Conservation (phyloP, 2,888 invertebrate genomes). For the Apoda limacodes region DNA sequence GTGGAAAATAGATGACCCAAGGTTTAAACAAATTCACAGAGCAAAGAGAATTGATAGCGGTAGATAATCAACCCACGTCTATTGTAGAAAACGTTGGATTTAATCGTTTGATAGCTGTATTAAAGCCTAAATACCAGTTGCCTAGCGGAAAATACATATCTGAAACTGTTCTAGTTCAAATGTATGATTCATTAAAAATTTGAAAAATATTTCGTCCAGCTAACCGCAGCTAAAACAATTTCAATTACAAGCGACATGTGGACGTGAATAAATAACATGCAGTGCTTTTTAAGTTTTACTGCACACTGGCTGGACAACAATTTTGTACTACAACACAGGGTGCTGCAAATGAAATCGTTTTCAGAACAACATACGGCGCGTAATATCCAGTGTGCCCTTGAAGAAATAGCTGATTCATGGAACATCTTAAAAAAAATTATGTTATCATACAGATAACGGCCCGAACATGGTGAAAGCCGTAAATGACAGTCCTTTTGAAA, state of each 20-base stretch:
- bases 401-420: too few species aligned
- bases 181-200: conserved; percentile 2
- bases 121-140: conserved; percentile 5
- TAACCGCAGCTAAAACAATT: conserved; percentile 5
- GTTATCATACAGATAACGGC: too few species aligned
- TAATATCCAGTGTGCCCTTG: too few species aligned
- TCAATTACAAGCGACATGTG: conserved; percentile 8
- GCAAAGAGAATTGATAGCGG: conserved; percentile 10
- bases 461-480: conserved; percentile 7
- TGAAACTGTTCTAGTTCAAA: conserved; percentile 2
- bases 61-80: conserved; percentile 9
- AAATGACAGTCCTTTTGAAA: conserved; percentile 5
- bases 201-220: too few species aligned
- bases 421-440: too few species aligned
- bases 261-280: conserved; percentile 11
- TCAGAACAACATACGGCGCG: conserved; percentile 2
- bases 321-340: conserved; percentile 9
- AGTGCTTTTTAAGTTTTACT: conserved; percentile 11
- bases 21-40: too few species aligned
- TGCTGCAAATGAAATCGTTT: conserved; percentile 13
- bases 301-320: conserved; percentile 13
- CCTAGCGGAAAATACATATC: conserved; percentile 5
- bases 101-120: conserved; percentile 5
- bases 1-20: too few species aligned
- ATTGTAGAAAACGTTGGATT: conserved; percentile 6